Percentiles rank a stretch among this genome's conserved stretches.
phyloP scores from a whole-genome alignment of 2,113 vertebrate genomes.

The Callocephalon fimbriatum region DNA sequence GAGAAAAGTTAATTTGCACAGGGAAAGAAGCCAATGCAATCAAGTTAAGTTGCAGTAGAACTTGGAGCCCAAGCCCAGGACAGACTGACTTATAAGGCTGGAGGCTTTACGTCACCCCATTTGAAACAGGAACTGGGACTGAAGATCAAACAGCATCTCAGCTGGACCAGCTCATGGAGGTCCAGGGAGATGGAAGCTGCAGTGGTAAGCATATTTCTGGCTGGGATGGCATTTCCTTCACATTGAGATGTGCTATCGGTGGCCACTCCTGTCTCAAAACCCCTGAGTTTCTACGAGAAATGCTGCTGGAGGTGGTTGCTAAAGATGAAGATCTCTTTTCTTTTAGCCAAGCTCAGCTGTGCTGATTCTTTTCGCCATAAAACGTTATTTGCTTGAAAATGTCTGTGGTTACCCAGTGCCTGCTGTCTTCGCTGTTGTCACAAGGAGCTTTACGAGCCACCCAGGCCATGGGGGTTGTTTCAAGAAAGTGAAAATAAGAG shows the following conservation, averaged over 20 bases:
- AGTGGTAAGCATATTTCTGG: not conserved
- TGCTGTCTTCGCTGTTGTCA: fast-evolving
- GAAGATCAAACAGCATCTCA: not conserved
- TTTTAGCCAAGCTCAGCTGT: not conserved
- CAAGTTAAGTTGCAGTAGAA: not conserved
- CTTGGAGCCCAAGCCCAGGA: not conserved
- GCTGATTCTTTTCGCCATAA: not conserved
- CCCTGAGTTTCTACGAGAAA: not conserved
- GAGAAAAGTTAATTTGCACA: not conserved
- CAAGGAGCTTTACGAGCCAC: not conserved
- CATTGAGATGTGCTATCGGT: not conserved
- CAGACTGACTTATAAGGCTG: not conserved
- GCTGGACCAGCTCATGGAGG: not conserved
- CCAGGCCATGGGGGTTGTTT: not conserved
- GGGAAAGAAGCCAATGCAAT: not conserved
- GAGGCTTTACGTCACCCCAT: not conserved
- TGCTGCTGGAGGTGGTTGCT: not conserved
- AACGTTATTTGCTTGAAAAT: not conserved
- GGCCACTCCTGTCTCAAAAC: not conserved
- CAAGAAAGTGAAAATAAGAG: not conserved
- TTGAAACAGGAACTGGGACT: not conserved
- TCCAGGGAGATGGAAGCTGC: not conserved
- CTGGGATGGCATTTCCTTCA: not conserved
- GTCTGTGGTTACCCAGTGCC: not conserved
- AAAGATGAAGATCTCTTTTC: not conserved